phyloP scores from a whole-genome alignment of 2,113 vertebrate species.

The Oxygymnocypris stewartii region DNA sequence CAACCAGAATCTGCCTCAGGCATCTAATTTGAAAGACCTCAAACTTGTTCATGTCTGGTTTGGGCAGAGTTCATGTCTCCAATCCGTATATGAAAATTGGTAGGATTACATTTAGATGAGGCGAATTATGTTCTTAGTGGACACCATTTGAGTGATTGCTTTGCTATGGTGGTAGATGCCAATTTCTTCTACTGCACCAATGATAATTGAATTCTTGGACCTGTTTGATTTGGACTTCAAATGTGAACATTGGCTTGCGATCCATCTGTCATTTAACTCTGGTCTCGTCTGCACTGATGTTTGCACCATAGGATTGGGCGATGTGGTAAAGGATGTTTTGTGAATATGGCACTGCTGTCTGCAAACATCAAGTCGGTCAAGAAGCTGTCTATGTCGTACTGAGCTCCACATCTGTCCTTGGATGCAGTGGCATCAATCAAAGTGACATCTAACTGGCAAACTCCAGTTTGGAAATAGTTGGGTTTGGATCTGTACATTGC shows the following conservation, averaged over 20 bases:
- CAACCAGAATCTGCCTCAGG: neutral
- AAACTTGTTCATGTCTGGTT: neutral
- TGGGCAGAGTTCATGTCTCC: neutral
- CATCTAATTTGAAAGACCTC: neutral
- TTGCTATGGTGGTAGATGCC: neutral
- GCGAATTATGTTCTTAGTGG: neutral
- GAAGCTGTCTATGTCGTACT: neutral
- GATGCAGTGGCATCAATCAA: neutral
- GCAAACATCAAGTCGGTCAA: neutral
- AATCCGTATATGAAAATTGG: neutral
- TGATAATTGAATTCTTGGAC: neutral
- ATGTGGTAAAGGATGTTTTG: neutral
- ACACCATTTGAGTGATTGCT: neutral
- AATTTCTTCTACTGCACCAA: neutral
- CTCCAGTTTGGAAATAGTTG: neutral
- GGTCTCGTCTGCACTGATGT: neutral
- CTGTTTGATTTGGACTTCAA: neutral
- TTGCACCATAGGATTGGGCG: neutral
- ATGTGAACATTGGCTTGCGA: neutral
- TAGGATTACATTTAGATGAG: neutral
- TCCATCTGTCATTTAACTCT: neutral
- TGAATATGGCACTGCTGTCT: neutral
- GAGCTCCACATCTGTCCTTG: neutral
- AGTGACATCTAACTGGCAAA: neutral
- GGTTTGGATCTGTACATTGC: neutral